Percentiles rank a stretch among this genome's conserved stretches.
phyloP scores from a whole-genome alignment of 2,797 vertebrate genomes.

The Hapalemur alaotrensis region DNA sequence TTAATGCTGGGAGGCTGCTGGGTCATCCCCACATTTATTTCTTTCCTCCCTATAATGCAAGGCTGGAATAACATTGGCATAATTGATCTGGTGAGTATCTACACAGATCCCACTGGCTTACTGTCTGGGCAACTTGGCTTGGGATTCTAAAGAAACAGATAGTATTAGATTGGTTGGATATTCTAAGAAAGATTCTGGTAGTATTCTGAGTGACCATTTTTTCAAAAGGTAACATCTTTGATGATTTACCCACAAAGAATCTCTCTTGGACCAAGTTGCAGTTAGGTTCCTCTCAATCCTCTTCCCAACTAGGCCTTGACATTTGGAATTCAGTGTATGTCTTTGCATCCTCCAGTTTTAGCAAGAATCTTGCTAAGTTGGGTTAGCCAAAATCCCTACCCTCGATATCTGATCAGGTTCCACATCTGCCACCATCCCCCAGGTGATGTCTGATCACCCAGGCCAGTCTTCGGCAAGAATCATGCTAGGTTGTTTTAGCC shows the following conservation, averaged over 20 bases:
- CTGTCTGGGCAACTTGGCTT: not conserved
- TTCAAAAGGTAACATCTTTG: not conserved
- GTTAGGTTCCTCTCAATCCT: not conserved
- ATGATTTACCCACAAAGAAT: not conserved
- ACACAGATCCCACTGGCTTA: not conserved
- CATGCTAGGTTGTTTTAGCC: not conserved
- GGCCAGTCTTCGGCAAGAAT: not conserved
- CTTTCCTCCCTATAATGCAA: slow-evolving; percentile 99
- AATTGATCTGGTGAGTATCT: slow-evolving; percentile 92
- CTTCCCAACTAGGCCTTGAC: not conserved
- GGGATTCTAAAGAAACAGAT: not conserved
- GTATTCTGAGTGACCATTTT: not conserved
- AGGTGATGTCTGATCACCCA: not conserved
- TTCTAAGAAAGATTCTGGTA: not conserved
- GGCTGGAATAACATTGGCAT: slow-evolving; percentile 99
- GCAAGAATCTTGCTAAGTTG: not conserved
- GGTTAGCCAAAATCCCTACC: not conserved
- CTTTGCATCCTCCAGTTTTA: not conserved
- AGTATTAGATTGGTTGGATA: not conserved
- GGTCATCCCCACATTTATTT: slow-evolving; percentile 97
- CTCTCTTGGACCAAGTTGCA: not conserved
- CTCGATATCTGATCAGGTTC: not conserved
- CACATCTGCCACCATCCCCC: not conserved
- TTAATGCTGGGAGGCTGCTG: slow-evolving; percentile 98
- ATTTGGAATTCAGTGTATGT: not conserved